These are phyloP conservation scores for Sycophila sp. DNA, from an alignment of 1,140 invertebrate species.

Conservation along the genomic window DNA sequence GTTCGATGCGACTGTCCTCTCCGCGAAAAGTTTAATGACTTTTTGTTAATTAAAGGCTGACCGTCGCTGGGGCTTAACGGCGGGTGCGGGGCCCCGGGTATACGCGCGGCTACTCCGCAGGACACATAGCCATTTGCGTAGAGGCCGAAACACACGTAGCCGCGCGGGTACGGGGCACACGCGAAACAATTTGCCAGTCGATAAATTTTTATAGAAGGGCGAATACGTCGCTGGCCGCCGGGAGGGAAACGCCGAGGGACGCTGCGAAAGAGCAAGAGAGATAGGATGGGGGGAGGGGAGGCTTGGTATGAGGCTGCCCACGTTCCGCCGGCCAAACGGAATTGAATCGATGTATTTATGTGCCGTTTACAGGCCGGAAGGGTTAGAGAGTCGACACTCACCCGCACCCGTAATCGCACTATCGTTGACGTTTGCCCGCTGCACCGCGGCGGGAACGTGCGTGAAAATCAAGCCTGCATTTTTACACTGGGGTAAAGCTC, in stretches of 20 bases:
- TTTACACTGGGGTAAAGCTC: constrained; percentile 36
- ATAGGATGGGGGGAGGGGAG: constrained; percentile 7
- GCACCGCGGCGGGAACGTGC: constrained; percentile 43
- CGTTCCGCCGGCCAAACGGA: constrained; percentile 52
- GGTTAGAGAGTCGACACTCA: constrained; percentile 55
- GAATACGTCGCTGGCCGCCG: constrained; percentile 43
- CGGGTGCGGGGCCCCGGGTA: neutral
- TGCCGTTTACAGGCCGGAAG: constrained; percentile 61
- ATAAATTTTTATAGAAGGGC: constrained; percentile 69
- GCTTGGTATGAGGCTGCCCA: neutral
- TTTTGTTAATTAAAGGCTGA: constrained; percentile 64
- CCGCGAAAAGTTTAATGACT: constrained; percentile 66
- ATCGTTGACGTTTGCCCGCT: constrained; percentile 41
- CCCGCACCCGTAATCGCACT: constrained; percentile 59
- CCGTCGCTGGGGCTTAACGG: constrained; percentile 13
- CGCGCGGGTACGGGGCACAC: constrained; percentile 44
- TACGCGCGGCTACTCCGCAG: neutral
- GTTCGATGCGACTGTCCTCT: constrained; percentile 30
- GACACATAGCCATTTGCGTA: constrained; percentile 22
- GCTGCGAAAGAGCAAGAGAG: constrained; percentile 7
- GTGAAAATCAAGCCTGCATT: constrained; percentile 48
- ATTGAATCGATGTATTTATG: constrained; percentile 69
- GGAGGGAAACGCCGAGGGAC: constrained; percentile 24
- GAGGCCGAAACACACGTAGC: neutral
- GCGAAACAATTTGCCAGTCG: constrained; percentile 69